phyloP scores from a whole-genome alignment of 2,888 invertebrate species.

The Mayetiola destructor region DNA sequence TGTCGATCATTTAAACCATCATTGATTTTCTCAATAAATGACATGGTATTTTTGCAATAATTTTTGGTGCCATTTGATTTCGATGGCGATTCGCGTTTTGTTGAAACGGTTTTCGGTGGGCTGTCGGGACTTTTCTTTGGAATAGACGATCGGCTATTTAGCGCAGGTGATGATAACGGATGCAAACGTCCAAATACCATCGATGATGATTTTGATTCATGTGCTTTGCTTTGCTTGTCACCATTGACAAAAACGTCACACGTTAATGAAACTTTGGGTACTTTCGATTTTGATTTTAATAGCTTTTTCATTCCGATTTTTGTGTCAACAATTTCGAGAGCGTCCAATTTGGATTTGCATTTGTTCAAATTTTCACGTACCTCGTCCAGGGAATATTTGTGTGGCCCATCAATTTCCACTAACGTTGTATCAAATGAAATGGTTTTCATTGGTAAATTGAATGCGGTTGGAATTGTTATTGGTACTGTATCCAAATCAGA shows the following conservation, averaged over 20 bases:
- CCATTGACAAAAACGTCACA: not conserved
- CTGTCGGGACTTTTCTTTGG: not conserved
- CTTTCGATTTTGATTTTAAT: not conserved
- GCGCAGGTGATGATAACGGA: not conserved
- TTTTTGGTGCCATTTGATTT: not conserved
- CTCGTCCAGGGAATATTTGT: slow-evolving; percentile 30
- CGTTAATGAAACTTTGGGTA: not conserved
- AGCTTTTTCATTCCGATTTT: not conserved
- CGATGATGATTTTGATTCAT: not conserved
- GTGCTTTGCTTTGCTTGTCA: too few relatives aligned
- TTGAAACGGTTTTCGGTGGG: not conserved
- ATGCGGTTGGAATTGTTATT: not conserved
- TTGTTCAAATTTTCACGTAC: slow-evolving; percentile 31
- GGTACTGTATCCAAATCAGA: not conserved
- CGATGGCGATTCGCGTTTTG: not conserved
- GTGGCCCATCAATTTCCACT: not conserved
- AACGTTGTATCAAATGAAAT: not conserved
- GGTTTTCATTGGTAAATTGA: not conserved
- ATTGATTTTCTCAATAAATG: slow-evolving; percentile 7
- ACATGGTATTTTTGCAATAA: slow-evolving; percentile 5
- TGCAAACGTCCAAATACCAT: slow-evolving; percentile 3
- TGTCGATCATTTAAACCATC: not conserved
- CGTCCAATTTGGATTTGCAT: slow-evolving; percentile 32
- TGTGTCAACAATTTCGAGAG: slow-evolving; percentile 27
- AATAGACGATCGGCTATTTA: not conserved